These are phyloP conservation scores for Columba guinea DNA, from an alignment of 2,797 vertebrate species.

Conservation along the genomic window DNA sequence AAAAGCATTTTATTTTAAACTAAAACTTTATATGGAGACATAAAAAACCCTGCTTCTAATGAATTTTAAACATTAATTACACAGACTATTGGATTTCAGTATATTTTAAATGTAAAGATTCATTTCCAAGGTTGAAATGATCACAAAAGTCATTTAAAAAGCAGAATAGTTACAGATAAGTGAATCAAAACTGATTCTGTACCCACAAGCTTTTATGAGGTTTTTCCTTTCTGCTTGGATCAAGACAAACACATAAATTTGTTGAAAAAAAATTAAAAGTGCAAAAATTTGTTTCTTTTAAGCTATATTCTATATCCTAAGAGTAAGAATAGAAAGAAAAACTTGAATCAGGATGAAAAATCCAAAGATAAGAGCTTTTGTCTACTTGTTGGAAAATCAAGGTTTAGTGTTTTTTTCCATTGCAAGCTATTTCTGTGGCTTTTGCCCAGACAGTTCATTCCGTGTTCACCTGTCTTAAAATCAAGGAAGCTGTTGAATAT, in stretches of 20 bases:
- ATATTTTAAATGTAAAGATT: not conserved
- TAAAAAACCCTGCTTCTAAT: not conserved
- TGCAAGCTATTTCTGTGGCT: not conserved
- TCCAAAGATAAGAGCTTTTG: not conserved
- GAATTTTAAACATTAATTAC: not conserved
- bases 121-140: not conserved
- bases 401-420: not conserved
- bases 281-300: not conserved
- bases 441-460: not conserved
- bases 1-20: not conserved
- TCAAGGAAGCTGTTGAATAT: not conserved
- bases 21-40: not conserved
- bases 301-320: not conserved
- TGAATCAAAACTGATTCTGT: not conserved
- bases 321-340: not conserved
- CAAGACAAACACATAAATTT: not conserved
- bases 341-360: not conserved
- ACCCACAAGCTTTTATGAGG: not conserved
- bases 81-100: not conserved
- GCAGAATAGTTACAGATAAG: not conserved
- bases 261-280: not conserved
- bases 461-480: not conserved
- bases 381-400: rapidly evolving
- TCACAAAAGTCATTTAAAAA: not conserved
- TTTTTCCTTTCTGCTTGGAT: not conserved